Percentiles rank a stretch among this genome's conserved stretches.
Evolutionary conservation across 2,797 vertebrate species (phyloP).

Genomic region (Eurystomus glaucurus): DNA sequence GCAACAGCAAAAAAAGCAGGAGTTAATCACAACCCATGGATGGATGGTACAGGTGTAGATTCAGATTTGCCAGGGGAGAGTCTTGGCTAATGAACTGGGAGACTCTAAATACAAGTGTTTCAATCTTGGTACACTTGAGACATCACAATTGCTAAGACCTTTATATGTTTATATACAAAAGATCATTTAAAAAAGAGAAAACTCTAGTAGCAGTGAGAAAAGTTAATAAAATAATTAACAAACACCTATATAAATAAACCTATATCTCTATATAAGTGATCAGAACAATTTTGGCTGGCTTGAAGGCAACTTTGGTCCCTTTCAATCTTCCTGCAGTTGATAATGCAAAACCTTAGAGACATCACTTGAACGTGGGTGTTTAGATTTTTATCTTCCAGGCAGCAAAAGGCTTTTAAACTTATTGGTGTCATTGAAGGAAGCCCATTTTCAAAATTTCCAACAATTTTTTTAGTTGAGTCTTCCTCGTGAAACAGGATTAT

Average conservation of each 20-base stretch:
- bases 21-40: not conserved
- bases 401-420: not conserved
- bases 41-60: not conserved
- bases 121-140: not conserved
- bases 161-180: not conserved
- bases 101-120: not conserved
- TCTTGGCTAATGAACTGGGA: not conserved
- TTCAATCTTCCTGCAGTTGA: not conserved
- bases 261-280: not conserved
- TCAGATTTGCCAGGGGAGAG: not conserved
- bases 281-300: not conserved
- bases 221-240: not conserved
- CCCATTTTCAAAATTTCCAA: not conserved
- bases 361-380: not conserved
- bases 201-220: not conserved
- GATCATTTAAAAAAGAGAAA: not conserved
- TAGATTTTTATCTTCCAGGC: not conserved
- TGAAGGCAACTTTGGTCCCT: not conserved
- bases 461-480: not conserved
- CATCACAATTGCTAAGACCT: not conserved
- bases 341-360: not conserved
- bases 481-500: not conserved
- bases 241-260: not conserved
- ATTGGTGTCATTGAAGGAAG: not conserved
- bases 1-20: slow-evolving; percentile 36